Conservation (phyloP, 1,140 invertebrate species). For the Vanessa tameamea region DNA sequence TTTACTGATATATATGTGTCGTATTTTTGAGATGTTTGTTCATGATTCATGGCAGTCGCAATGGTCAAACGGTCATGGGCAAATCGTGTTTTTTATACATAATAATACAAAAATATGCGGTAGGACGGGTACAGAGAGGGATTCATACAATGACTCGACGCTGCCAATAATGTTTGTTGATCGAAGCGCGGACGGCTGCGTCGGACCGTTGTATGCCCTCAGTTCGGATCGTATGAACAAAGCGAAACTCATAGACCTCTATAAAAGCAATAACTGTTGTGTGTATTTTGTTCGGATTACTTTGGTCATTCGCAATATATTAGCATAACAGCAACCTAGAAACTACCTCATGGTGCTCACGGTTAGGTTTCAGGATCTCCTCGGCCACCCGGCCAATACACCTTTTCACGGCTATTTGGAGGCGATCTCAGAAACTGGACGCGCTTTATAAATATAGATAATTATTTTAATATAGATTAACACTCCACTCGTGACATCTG, state of each 20-base stretch:
- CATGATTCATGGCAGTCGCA: conserved; percentile 29
- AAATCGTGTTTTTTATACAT: conserved; percentile 16
- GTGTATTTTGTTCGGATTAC: conserved; percentile 24
- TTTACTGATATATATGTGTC: conserved; percentile 27
- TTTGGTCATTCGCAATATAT: conserved; percentile 15
- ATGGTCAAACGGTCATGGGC: conserved; percentile 19
- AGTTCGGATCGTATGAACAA: conserved; percentile 4
- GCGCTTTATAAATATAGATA: conserved; percentile 4
- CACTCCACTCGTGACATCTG: background rate
- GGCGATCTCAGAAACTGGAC: conserved; percentile 7
- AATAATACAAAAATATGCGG: background rate
- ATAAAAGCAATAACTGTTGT: conserved; percentile 33
- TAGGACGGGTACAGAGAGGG: background rate
- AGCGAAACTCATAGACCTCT: conserved; percentile 33
- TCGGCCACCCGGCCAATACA: background rate
- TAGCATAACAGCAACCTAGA: conserved; percentile 34
- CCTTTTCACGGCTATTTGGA: background rate
- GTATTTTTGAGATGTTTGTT: conserved; percentile 32
- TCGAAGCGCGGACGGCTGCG: background rate
- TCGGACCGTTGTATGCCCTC: background rate
- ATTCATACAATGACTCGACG: background rate
- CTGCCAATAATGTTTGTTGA: background rate
- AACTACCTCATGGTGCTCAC: conserved; percentile 39
- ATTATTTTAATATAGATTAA: conserved; percentile 5
- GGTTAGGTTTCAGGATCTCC: conserved; percentile 5